Evolutionary conservation across 2,113 vertebrate species (phyloP).

Genomic region (Perca schrenkii): DNA sequence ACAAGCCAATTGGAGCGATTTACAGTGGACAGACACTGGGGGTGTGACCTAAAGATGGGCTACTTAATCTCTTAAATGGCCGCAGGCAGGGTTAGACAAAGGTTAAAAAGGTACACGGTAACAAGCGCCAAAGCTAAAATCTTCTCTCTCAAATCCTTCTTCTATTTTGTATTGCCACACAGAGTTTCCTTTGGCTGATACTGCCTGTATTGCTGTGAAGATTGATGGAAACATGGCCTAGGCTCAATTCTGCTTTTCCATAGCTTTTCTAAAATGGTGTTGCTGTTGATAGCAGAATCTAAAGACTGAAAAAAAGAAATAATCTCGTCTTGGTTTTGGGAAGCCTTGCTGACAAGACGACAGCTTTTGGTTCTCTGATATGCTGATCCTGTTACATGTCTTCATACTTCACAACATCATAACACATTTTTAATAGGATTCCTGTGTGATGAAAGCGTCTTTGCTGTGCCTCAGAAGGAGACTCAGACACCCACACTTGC

Average conservation of each 20-base stretch:
- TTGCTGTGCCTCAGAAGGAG: constrained; percentile 16
- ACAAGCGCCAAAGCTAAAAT: background rate
- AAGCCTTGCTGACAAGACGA: background rate
- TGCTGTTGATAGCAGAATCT: background rate
- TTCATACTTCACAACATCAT: background rate
- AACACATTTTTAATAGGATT: constrained; percentile 3
- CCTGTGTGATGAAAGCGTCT: constrained; percentile 6
- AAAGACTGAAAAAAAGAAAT: background rate
- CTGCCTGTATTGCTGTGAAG: background rate
- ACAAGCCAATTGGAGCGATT: constrained; percentile 35
- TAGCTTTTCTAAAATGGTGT: background rate
- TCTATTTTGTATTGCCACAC: background rate
- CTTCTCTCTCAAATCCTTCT: background rate
- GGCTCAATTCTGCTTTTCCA: constrained; percentile 3
- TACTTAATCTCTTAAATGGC: constrained; percentile 17
- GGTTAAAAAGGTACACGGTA: background rate
- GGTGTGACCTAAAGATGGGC: constrained; percentile 16
- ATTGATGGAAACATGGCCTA: background rate
- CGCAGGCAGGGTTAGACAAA: background rate
- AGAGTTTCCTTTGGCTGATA: background rate
- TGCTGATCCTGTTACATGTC: background rate
- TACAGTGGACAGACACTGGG: constrained; percentile 6
- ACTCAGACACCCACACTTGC: constrained; percentile 24
- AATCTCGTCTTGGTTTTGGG: background rate
- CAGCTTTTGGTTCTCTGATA: background rate